Conservation (phyloP, 2,888 invertebrate species). For the Hirtodrosophila trivittata region DNA sequence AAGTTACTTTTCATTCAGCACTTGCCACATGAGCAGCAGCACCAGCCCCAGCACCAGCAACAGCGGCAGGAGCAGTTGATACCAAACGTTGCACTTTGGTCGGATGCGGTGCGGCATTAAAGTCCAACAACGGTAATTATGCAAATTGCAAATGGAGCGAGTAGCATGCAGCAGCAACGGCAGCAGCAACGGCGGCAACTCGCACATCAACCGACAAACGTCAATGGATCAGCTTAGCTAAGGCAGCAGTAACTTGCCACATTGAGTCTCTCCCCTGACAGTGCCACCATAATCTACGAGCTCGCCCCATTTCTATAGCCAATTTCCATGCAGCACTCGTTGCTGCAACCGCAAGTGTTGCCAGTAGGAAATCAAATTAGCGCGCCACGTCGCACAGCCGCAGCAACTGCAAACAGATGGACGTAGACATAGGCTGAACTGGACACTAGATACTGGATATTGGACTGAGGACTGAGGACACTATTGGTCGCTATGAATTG, state of each 20-base stretch:
- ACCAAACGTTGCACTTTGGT: conserved; percentile 41
- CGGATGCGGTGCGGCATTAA: conserved; percentile 73
- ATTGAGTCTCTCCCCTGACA: not conserved
- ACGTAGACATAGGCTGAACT: conserved; percentile 10
- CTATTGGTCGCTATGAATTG: not conserved
- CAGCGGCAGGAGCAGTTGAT: not conserved
- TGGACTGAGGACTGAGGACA: not conserved
- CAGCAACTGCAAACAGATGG: conserved; percentile 26
- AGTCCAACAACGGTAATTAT: conserved; percentile 79
- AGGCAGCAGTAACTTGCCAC: conserved; percentile 31
- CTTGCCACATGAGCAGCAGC: conserved; percentile 38
- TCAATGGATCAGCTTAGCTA: conserved; percentile 22
- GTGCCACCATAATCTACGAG: not conserved
- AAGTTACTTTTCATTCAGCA: conserved; percentile 26
- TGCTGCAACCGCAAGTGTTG: conserved; percentile 73
- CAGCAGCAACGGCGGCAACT: conserved; percentile 31
- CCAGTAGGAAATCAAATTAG: conserved; percentile 76
- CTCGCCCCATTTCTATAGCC: conserved; percentile 30
- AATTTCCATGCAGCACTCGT: conserved; percentile 41
- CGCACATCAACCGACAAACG: conserved; percentile 19
- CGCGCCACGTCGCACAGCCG: conserved; percentile 61
- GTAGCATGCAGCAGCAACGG: conserved; percentile 19
- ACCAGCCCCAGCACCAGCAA: conserved; percentile 8
- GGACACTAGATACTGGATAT: conserved; percentile 4
- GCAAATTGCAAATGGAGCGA: conserved; percentile 74